Conservation (phyloP, 2,113 vertebrate genomes). For the Nycticebus coucang region DNA sequence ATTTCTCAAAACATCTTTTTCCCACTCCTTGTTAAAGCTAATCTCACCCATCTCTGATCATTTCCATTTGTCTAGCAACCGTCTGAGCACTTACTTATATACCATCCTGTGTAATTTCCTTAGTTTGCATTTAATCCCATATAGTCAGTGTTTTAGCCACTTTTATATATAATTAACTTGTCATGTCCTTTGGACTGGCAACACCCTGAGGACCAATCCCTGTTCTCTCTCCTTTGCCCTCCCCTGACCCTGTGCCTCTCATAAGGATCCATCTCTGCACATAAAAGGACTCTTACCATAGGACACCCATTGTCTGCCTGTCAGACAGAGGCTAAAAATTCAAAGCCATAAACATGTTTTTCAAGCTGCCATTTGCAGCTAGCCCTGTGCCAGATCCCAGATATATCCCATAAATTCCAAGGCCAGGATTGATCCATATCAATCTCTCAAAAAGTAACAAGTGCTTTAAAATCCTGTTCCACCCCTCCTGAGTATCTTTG, state of each 20-base stretch:
- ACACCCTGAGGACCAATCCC: background rate
- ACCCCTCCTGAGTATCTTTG: background rate
- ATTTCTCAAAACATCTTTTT: conserved; percentile 59
- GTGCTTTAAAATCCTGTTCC: background rate
- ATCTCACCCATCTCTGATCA: background rate
- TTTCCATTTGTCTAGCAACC: background rate
- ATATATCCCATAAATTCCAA: background rate
- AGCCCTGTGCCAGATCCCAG: background rate
- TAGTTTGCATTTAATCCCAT: background rate
- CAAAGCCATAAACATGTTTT: background rate
- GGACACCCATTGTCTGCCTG: background rate
- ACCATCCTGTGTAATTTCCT: background rate
- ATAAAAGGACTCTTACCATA: background rate
- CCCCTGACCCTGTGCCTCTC: background rate
- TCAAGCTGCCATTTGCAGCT: background rate
- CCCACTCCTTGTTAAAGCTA: conserved; percentile 26
- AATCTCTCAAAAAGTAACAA: background rate
- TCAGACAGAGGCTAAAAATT: background rate
- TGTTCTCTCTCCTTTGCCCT: background rate
- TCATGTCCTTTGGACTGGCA: background rate
- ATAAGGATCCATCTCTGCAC: background rate
- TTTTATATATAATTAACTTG: background rate
- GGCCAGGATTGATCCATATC: background rate
- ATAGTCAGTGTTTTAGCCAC: background rate
- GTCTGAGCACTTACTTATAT: background rate